These are phyloP conservation scores for Coturnix japonica DNA, from an alignment of 2,113 vertebrate species.

Conservation along the genomic window DNA sequence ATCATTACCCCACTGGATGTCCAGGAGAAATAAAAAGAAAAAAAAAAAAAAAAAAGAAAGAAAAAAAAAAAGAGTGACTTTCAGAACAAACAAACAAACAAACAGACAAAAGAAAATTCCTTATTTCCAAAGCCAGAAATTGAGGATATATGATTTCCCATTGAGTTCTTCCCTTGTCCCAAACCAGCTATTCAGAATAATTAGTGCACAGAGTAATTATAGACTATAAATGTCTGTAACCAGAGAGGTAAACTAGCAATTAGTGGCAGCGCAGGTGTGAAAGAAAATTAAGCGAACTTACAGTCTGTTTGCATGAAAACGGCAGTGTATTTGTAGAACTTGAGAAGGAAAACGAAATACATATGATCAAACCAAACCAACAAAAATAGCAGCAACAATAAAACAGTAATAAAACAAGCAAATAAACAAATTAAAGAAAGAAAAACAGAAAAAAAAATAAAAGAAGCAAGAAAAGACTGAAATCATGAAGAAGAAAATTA, in stretches of 20 bases:
- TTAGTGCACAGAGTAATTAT: constrained; percentile 44
- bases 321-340: background rate
- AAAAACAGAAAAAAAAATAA: too few species aligned
- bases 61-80: background rate
- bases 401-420: background rate
- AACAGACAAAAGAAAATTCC: background rate
- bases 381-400: background rate
- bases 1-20: background rate
- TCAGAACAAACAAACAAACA: background rate
- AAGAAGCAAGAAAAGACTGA: background rate
- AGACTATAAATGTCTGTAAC: constrained; percentile 43
- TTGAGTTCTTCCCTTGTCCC: constrained; percentile 8
- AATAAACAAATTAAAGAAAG: too few species aligned
- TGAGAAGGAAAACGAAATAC: background rate
- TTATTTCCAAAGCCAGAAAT: background rate
- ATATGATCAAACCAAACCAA: background rate
- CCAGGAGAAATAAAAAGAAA: background rate
- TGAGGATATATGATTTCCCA: background rate
- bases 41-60: too few species aligned
- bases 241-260: constrained; percentile 45
- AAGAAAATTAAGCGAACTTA: constrained; percentile 24
- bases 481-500: background rate
- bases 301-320: background rate
- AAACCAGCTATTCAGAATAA: constrained; percentile 45
- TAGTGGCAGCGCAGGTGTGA: constrained; percentile 51